Evolutionary conservation across 1,140 invertebrate genomes (phyloP).

Genomic region (Drosophila mauritiana): DNA sequence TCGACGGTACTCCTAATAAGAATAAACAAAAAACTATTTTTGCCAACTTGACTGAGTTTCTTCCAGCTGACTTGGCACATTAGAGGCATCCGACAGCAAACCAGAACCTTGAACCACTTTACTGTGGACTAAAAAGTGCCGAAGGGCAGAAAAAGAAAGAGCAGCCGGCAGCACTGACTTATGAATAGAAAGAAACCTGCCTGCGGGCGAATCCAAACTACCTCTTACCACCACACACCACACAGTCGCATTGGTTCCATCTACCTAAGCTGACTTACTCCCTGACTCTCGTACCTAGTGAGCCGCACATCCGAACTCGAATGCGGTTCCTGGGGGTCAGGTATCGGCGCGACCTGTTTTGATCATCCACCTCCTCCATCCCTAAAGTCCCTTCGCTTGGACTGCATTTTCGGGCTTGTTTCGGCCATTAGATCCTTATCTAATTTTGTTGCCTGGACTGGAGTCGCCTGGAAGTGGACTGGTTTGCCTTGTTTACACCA

Average conservation of each 20-base stretch:
- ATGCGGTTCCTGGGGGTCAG: slow-evolving; percentile 36
- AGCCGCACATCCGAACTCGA: slow-evolving; percentile 73
- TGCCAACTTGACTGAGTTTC: slow-evolving; percentile 27
- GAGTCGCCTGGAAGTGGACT: slow-evolving; percentile 39
- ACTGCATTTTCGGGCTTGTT: slow-evolving; percentile 39
- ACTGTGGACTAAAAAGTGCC: slow-evolving; percentile 6
- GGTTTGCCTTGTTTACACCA: slow-evolving; percentile 64
- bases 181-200: slow-evolving; percentile 51
- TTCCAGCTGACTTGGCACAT: slow-evolving; percentile 48
- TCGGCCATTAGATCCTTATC: slow-evolving; percentile 74
- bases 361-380: slow-evolving; percentile 17
- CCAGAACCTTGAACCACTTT: slow-evolving; percentile 59
- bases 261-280: slow-evolving; percentile 41
- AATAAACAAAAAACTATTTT: slow-evolving; percentile 24
- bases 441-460: slow-evolving; percentile 60
- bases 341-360: slow-evolving; percentile 41
- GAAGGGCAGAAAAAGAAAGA: slow-evolving; percentile 28
- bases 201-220: neutral
- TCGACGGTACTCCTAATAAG: neutral
- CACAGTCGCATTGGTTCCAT: slow-evolving; percentile 7
- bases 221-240: no score
- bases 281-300: slow-evolving; percentile 44
- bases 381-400: slow-evolving; percentile 38
- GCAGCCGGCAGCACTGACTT: slow-evolving; percentile 9
- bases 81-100: slow-evolving; percentile 16